Evolutionary conservation across 2,888 invertebrate genomes (phyloP), one percentile per base, ranked within the genome.

Genomic region (Pyrocoelia pectoralis): DNA sequence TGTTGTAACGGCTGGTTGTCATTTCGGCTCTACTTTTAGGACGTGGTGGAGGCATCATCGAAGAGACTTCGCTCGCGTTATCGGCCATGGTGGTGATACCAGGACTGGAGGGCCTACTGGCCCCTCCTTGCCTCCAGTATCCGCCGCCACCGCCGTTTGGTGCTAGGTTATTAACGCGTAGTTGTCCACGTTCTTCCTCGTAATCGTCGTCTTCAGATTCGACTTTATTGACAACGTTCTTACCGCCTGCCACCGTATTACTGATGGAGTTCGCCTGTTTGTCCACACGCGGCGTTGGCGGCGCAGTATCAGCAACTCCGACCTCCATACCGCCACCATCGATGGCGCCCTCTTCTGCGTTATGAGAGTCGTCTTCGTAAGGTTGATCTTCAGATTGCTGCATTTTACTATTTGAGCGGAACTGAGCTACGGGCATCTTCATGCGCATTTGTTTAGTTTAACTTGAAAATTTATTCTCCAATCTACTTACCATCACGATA

Each of bases 1-100:
- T 92, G 68, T 88, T 89, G 81, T 92, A 93, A 72, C 89, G 80
- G 73, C 77, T 78, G 68, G 81, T 77, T 73, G 88, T 83, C 78
- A 87, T 86, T 80, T 85, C 83, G 77, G 83, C 78, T 78, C 81
- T 77, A 66, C 80, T 84, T 77, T 85, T 84, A 56, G 83, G 82
- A 69, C 84, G 80, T 70, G 81, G 80, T 70, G 83, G 83, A 72
- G 87, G 86, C 82, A 86, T 80, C 80, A 83, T 80, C 56, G 86
- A 85, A 18, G 86, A 86, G 79, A 83, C 82, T 73, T 86, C 80
- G 84, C 88, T 83, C 85, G 86, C 81, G 81, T 86, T 84, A 82
- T 88, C 87, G 69, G 82, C 82, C 80, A 83, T 83, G 69, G 70
- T 84, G 84, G 72, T 84, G 83, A 41, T 80, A 79, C 72, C 68